Percentiles rank a stretch among this genome's conserved stretches.
These are phyloP conservation scores for Zaprionus kolodkinae DNA, from an alignment of 1,140 invertebrate species.

Conservation along the genomic window DNA sequence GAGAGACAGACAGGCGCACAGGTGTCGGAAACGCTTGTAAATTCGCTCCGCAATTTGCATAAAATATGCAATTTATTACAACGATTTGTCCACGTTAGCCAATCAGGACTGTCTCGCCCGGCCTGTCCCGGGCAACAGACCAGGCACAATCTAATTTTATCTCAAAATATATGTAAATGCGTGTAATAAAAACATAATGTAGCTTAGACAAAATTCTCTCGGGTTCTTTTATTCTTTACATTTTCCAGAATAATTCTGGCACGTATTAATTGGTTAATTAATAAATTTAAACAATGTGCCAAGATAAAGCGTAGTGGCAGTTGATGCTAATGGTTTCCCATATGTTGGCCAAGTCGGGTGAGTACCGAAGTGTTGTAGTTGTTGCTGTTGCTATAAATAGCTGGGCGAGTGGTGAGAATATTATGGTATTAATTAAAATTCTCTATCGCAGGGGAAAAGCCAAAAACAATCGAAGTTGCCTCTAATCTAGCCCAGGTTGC, in stretches of 20 bases:
- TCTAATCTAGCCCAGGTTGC: slow-evolving; percentile 29
- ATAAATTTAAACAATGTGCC: slow-evolving; percentile 8
- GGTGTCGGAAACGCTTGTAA: slow-evolving; percentile 42
- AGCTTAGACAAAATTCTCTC: neutral
- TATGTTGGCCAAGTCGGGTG: neutral
- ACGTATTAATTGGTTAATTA: slow-evolving; percentile 12
- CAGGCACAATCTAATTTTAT: slow-evolving; percentile 4
- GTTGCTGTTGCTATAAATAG: slow-evolving; percentile 7
- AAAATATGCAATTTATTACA: slow-evolving; percentile 44
- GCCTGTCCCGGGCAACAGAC: neutral
- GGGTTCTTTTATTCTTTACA: neutral
- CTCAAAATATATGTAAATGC: slow-evolving; percentile 6
- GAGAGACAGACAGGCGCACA: slow-evolving; percentile 12
- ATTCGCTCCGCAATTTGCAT: slow-evolving; percentile 36
- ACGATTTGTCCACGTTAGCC: slow-evolving; percentile 37
- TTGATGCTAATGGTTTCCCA: neutral
- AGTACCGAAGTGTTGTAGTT: neutral
- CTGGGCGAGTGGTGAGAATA: neutral
- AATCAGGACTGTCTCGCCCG: slow-evolving; percentile 5
- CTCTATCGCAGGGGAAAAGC: slow-evolving; percentile 8
- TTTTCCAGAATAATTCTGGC: neutral
- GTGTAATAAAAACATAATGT: slow-evolving; percentile 7
- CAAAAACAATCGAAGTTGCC: slow-evolving; percentile 25
- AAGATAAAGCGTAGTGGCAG: neutral
- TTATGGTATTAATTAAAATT: slow-evolving; percentile 35